Base-by-base conservation (phyloP, 1,140 invertebrate species). In the Contarinia nasturtii region DNA sequence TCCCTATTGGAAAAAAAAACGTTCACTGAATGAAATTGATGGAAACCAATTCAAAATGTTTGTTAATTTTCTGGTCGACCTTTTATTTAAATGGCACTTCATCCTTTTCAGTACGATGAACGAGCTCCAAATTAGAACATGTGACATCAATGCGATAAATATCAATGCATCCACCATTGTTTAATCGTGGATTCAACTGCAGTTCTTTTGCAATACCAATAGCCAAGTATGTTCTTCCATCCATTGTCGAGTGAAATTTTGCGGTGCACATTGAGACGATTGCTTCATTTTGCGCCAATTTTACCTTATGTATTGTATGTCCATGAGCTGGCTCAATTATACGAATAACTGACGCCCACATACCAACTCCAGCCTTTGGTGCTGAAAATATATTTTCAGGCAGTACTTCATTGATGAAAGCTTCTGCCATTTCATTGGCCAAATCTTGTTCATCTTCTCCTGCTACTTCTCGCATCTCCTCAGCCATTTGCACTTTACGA, bases 391-490 rank as follows among this genome's bases (percentile, higher is more conserved):
- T 71, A 55, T 77, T 78, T 66, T 96, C 92, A 21, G 94, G 92
- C 0, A 96, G 69, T 52, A 96, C 85, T 65, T 98, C 93, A 48
- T 84, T 90, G 0, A 98, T 69, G 54, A 98, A 95, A 5, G 91
- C 88, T 54, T 93, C 88, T 0, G 94, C 94, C 79, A 98, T 90
- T 72, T 98, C 92, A 47, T 83, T 80, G 0, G 94, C 95, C 18
- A 98, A 69, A 54, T 95, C 88, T 45, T 88, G 80, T 57, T 98
- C 93, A 51, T 95, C 91, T 21, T 87, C 84, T 1, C 84, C 89
- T 1, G 94, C 94, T 10, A 93, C 90, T 63, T 96, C 90, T 48
- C 91, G 79, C 86, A 98, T 95, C 69, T 98, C 93, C 69, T 87
- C 78, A 0, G 80, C 80, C 80, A 83, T 83, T 67, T 86, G 79